Evolutionary conservation across 2,113 vertebrate species (phyloP), one percentile per base, ranked within the genome.

Genomic region (Pelodiscus sinensis): DNA sequence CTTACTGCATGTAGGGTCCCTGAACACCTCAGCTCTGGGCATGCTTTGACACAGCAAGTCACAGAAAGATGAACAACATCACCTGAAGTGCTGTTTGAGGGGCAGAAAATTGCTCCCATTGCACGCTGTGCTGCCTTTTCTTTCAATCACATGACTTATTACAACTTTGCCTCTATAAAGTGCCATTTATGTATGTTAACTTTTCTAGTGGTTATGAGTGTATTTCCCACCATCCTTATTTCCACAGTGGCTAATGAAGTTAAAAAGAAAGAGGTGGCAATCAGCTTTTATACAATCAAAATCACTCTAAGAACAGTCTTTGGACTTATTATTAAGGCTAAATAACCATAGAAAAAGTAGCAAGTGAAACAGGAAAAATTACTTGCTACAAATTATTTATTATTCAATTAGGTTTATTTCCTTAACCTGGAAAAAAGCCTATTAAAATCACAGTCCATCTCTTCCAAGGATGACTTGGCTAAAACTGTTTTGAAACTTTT

Each of bases 71-170:
- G 98, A 99, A 99, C 98, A 98, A 98, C 98, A 98, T 99, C 98
- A 98, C 98, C 99, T 98, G 98, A 96, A 98, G 98, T 97, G 98
- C 98, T 98, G 98, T 99, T 98, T 98, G 98, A 98, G 97, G 99
- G 99, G 98, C 98, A 97, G 98, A 98, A 99, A 99, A 99, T 99
- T 99, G 98, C 99, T 99, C 99, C 99, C 99, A 98, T 97, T 97
- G 98, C 99, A 98, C 98, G 97, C 95, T 94, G 97, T 97, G 97
- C 97, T 97, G 97, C 96, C 97, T 98, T 95, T 94, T 97, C 97
- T 98, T 97, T 97, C 97, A 96, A 97, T 97, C 98, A 98, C 97
- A 95, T 98, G 98, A 98, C 97, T 98, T 97, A 97, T 98, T 97
- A 97, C 97, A 97, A 96, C 96, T 96, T 98, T 97, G 94, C 96